These are phyloP conservation scores for Thalassarche chlororhynchos DNA, from an alignment of 2,113 vertebrate genomes.

Conservation along the genomic window DNA sequence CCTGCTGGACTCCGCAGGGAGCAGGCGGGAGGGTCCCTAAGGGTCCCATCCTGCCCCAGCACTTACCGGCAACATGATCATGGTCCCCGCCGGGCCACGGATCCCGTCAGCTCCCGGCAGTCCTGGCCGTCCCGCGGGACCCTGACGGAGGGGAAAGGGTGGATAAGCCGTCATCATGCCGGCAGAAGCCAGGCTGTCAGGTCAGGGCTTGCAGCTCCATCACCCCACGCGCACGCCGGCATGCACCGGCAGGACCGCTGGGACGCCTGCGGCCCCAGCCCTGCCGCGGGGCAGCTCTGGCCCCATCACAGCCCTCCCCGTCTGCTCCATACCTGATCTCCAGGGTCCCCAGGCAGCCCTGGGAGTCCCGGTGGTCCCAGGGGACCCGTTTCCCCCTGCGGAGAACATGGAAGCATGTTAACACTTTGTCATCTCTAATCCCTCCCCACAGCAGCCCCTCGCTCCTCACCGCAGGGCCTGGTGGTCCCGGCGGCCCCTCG, in stretches of 20 bases:
- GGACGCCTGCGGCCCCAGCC: not conserved
- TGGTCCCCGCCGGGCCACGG: conserved; percentile 85
- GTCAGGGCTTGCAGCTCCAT: conserved; percentile 1
- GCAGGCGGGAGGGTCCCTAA: not conserved
- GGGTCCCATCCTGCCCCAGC: no score
- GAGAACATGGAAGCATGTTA: not conserved
- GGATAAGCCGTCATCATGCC: not conserved
- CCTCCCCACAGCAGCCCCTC: not conserved
- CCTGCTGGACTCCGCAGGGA: not conserved
- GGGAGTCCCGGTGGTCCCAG: conserved; percentile 72
- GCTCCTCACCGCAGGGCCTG: not conserved
- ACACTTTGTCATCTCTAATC: not conserved
- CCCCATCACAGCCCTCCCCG: not conserved
- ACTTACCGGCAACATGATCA: conserved; percentile 89
- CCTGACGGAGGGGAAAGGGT: conserved; percentile 63
- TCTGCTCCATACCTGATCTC: conserved; percentile 79
- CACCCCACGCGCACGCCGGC: not conserved
- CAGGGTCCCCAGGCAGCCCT: conserved; percentile 86
- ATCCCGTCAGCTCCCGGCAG: conserved; percentile 86
- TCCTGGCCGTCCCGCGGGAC: conserved; percentile 84
- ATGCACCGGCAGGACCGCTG: not conserved
- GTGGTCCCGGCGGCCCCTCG: not conserved
- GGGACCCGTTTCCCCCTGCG: conserved; percentile 71
- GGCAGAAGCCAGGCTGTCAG: not conserved
- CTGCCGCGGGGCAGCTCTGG: not conserved